Percentiles rank a stretch among this genome's conserved stretches.
Evolutionary conservation across 2,797 vertebrate species (phyloP).

Genomic region (Falco concolor): DNA sequence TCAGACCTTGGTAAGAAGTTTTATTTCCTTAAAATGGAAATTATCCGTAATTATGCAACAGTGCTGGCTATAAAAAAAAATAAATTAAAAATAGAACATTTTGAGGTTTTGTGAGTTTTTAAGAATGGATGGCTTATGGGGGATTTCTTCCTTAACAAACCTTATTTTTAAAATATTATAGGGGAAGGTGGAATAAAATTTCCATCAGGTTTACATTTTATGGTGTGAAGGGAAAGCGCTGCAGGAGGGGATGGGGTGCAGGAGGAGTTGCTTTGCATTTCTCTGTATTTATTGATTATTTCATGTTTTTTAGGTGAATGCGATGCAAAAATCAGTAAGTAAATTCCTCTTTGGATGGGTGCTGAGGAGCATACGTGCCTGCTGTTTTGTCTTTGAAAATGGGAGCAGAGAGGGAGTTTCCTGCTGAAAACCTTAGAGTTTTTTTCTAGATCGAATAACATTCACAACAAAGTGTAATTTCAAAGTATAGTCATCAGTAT

Average conservation of each 20-base stretch:
- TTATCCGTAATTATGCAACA: background rate
- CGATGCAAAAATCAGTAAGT: background rate
- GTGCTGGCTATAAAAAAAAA: too few species aligned
- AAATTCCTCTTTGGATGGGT: too few species aligned
- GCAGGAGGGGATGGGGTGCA: background rate
- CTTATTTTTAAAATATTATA: too few species aligned
- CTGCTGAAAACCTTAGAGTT: background rate
- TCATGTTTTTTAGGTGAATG: background rate
- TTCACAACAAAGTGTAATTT: background rate
- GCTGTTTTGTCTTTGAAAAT: background rate
- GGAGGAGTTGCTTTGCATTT: background rate
- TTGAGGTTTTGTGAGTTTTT: background rate
- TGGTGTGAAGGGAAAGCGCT: background rate
- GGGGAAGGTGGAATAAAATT: background rate
- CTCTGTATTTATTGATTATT: background rate
- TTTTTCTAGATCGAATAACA: background rate
- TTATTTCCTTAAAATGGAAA: background rate
- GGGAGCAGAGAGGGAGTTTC: background rate
- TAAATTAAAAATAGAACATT: background rate
- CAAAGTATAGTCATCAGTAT: too few species aligned
- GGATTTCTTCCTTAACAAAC: background rate
- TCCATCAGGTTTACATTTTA: too few species aligned
- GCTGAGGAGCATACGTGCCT: accelerated
- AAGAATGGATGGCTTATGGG: background rate
- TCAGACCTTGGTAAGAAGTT: background rate